Evolutionary conservation across 2,888 invertebrate species (phyloP).

Genomic region (Oscheius sp.): DNA sequence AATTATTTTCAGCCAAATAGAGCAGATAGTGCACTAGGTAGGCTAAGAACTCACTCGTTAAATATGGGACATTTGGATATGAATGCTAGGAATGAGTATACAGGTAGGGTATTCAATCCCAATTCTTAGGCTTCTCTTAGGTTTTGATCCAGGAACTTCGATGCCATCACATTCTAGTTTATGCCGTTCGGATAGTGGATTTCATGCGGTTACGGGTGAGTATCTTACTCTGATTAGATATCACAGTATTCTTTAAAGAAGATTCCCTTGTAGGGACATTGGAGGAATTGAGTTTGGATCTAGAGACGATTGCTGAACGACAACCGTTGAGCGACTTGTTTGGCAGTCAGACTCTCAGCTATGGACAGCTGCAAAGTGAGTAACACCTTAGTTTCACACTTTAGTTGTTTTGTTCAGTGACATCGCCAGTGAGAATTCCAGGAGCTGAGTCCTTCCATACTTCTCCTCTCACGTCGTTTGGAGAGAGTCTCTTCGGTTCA

Average conservation of each 20-base stretch:
- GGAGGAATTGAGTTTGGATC: constrained; percentile 55
- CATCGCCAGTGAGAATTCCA: constrained; percentile 48
- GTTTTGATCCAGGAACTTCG: constrained; percentile 37
- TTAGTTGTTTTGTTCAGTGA: constrained; percentile 29
- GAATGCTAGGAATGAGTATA: constrained; percentile 32
- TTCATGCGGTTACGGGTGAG: constrained; percentile 44
- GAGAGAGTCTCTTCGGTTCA: constrained; percentile 20
- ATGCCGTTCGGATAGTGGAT: constrained; percentile 54
- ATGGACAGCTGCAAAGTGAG: constrained; percentile 31
- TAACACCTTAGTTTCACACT: constrained; percentile 16
- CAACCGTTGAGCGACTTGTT: constrained; percentile 22
- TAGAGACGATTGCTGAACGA: constrained; percentile 51
- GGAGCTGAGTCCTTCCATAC: constrained; percentile 38
- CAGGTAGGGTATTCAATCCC: not conserved
- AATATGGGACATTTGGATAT: constrained; percentile 59
- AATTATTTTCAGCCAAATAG: constrained; percentile 37
- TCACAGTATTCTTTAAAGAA: not conserved
- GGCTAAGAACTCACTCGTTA: constrained; percentile 53
- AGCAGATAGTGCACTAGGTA: constrained; percentile 34
- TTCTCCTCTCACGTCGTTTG: constrained; percentile 36
- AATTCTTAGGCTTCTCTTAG: not conserved
- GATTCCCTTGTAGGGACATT: constrained; percentile 37
- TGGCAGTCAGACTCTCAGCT: constrained; percentile 4
- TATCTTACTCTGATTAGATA: not conserved
- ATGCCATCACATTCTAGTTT: constrained; percentile 48